Evolutionary conservation across 2,113 vertebrate species (phyloP), one percentile per base, ranked within the genome.

Genomic region (Tonatia bakeri): DNA sequence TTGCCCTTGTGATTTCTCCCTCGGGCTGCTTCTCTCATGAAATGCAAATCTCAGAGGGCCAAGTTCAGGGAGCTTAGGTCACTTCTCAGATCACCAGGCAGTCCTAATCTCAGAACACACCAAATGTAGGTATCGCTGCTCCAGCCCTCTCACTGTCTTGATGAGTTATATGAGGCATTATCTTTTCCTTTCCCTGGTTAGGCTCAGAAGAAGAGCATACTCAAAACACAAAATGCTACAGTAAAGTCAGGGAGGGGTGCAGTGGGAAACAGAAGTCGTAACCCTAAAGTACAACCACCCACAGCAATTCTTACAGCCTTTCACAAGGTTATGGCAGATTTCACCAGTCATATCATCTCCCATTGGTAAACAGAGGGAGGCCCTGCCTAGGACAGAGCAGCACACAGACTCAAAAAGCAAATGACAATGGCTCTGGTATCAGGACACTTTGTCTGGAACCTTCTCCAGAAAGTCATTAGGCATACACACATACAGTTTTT

Each of bases 11-110:
- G 92, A 61, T 96, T 95, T 96, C 47, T 92, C 97, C 97, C 95
- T 89, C 69, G 76, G 94, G 59, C 93, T 91, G 28, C 89, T 96
- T 80, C 95, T 96, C 91, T 95, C 90, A 17, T 81, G 95, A 98
- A 97, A 97, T 95, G 94, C 89, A 97, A 97, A 96, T 96, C 67
- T 95, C 91, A 31, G 76, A 91, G 67, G 43, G 26, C 13, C 82
- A 86, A 59, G 38, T 82, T 76, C 79, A 85, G 45, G 86, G 61
- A 96, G 91, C 81, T 47, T 36, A 3, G 67, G 56, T 96, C 69
- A 70, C 24, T 81, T 36, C 0, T 4, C 45, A 96, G 96, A 97
- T 97, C 96, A 97, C 61, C 80, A 90, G 96, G 38, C 22, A 96
- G 90, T 90, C 67, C 96, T 81, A 86, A 65, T 61, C 94, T 96